phyloP scores from a whole-genome alignment of 2,113 vertebrate species.

The Gymnocephalus cernua region DNA sequence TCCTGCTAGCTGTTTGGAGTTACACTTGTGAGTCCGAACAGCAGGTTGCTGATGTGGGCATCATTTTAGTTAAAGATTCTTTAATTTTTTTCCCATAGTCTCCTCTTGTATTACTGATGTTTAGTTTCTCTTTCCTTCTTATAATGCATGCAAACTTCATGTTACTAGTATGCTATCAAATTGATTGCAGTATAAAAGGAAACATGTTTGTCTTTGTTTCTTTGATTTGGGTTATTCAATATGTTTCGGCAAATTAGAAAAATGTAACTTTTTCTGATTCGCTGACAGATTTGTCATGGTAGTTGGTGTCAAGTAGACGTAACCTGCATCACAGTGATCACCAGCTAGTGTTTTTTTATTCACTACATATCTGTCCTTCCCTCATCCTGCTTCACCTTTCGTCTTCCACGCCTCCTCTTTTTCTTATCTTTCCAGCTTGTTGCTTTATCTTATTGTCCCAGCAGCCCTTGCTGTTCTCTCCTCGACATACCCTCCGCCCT shows the following conservation, averaged over 20 bases:
- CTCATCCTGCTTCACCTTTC: not conserved
- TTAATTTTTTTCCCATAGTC: not conserved
- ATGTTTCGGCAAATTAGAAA: not conserved
- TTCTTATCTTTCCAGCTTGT: conserved; percentile 37
- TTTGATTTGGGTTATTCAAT: not conserved
- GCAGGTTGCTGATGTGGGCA: not conserved
- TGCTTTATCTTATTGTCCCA: conserved; percentile 35
- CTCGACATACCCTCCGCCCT: not conserved
- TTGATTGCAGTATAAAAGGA: not conserved
- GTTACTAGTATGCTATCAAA: not conserved
- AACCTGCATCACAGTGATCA: not conserved
- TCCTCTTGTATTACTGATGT: not conserved
- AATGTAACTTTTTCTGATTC: not conserved
- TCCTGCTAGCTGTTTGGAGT: not conserved
- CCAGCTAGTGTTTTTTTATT: not conserved
- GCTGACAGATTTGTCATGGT: not conserved
- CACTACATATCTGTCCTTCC: not conserved
- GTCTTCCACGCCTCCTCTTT: not conserved
- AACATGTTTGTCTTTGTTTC: not conserved
- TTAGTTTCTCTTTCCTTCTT: not conserved
- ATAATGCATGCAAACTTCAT: not conserved
- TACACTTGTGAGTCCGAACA: conserved; percentile 1
- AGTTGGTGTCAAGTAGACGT: not conserved
- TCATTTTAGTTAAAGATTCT: not conserved
- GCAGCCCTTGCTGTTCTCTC: conserved; percentile 16